These are phyloP conservation scores for Dicranocentrus wangi DNA, from an alignment of 2,888 invertebrate species.

Conservation along the genomic window DNA sequence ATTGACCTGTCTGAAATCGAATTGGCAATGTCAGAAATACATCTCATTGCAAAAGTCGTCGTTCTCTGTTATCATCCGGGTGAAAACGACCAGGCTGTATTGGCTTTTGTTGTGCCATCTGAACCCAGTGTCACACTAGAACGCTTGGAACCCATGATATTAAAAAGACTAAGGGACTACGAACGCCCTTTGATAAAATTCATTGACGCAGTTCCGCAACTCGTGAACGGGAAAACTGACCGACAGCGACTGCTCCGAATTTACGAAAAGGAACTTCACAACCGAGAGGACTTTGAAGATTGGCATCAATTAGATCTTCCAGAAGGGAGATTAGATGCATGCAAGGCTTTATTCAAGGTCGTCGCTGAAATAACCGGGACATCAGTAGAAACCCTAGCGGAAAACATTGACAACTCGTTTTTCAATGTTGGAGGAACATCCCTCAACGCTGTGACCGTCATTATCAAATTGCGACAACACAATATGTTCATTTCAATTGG, in stretches of 20 bases:
- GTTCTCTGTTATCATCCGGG: constrained; percentile 87
- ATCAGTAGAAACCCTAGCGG: constrained; percentile 78
- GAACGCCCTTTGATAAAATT: constrained; percentile 71
- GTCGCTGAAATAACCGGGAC: constrained; percentile 80
- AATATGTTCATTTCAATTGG: constrained; percentile 14
- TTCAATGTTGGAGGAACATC: constrained; percentile 91
- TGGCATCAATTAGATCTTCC: constrained; percentile 81
- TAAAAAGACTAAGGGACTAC: constrained; percentile 61
- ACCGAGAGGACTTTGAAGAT: constrained; percentile 72
- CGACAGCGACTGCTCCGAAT: constrained; percentile 84
- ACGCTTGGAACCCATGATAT: constrained; percentile 28
- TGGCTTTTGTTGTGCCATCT: constrained; percentile 67
- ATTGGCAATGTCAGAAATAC: constrained; percentile 79
- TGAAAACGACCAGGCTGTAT: constrained; percentile 74
- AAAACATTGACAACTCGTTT: constrained; percentile 83
- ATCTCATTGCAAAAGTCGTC: constrained; percentile 83
- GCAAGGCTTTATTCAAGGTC: constrained; percentile 82
- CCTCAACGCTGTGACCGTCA: constrained; percentile 87
- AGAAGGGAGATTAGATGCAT: constrained; percentile 77
- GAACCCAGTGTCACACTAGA: constrained; percentile 22
- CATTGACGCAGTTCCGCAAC: constrained; percentile 83
- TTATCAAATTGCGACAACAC: constrained; percentile 82
- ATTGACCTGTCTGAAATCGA: constrained; percentile 76
- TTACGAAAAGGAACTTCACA: constrained; percentile 78
- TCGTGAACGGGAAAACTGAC: constrained; percentile 92